Conservation (phyloP, 1,140 invertebrate genomes). For the Pogonus chalceus region DNA sequence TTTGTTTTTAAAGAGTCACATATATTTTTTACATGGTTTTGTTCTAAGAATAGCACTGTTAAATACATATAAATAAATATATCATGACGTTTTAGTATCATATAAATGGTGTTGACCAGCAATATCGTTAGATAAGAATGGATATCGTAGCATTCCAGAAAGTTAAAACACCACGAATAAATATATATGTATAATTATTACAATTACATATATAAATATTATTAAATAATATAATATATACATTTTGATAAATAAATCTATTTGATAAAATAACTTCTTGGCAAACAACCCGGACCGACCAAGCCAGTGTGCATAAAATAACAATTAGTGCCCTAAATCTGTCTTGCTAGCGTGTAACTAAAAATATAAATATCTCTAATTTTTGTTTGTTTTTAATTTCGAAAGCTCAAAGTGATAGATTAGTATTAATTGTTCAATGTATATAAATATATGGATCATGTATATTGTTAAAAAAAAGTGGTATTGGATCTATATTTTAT, state of each 20-base stretch:
- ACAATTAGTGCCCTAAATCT: constrained; percentile 1
- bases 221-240: too few relatives aligned
- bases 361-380: neutral
- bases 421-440: constrained; percentile 7
- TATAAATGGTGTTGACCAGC: neutral
- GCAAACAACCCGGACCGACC: neutral
- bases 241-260: neutral
- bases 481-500: constrained; percentile 6
- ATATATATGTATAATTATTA: too few relatives aligned
- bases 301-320: neutral
- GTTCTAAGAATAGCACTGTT: neutral
- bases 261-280: neutral
- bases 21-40: neutral
- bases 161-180: neutral
- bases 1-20: constrained; percentile 5
- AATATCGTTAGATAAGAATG: too few relatives aligned
- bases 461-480: constrained; percentile 7
- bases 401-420: constrained; percentile 6
- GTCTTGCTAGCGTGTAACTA: neutral
- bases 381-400: too few relatives aligned
- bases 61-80: neutral
- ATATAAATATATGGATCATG: constrained; percentile 5
- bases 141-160: neutral
- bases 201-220: too few relatives aligned
- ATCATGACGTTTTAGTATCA: neutral